These are phyloP conservation scores for Sabatieria punctata DNA, from an alignment of 2,888 invertebrate species.

Conservation along the genomic window DNA sequence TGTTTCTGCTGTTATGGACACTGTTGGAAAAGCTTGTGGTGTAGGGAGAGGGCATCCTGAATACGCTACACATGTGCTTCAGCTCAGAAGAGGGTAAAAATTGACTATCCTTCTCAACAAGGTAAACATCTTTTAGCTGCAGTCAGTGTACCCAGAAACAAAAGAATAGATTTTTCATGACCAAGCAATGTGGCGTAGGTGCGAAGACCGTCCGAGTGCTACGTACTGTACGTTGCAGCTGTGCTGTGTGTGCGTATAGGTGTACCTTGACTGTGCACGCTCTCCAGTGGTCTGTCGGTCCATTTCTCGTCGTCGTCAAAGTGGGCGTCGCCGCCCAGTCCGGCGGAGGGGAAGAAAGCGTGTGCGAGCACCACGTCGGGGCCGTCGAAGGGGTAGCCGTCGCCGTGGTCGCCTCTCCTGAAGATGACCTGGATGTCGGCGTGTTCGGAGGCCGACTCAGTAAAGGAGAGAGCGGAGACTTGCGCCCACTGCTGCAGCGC, in stretches of 20 bases:
- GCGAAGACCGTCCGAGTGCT: too few relatives aligned
- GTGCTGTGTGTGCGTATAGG: neutral
- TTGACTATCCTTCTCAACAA: too few relatives aligned
- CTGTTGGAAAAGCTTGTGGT: too few relatives aligned
- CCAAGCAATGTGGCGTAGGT: neutral
- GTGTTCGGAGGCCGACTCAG: constrained; percentile 35
- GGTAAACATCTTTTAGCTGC: too few relatives aligned
- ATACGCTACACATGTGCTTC: too few relatives aligned
- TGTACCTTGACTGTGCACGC: neutral
- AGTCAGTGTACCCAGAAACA: too few relatives aligned
- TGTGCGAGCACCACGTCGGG: constrained; percentile 13
- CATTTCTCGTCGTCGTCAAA: constrained; percentile 15
- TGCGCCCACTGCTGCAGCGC: constrained; percentile 50
- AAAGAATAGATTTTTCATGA: too few relatives aligned
- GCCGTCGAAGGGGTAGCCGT: constrained; percentile 15
- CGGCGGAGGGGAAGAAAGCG: constrained; percentile 19
- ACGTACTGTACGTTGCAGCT: too few relatives aligned
- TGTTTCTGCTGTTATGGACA: too few relatives aligned
- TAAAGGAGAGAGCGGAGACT: constrained; percentile 34
- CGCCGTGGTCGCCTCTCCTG: constrained; percentile 31
- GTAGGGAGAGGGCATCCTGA: too few relatives aligned
- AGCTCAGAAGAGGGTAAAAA: too few relatives aligned
- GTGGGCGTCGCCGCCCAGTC: constrained; percentile 14
- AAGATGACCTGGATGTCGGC: constrained; percentile 58
- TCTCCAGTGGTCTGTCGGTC: constrained; percentile 31